A percentile compares a stretch with the other conserved stretches of the same genome.
These are phyloP conservation scores for Pseudococcus longispinus DNA, from an alignment of 2,888 invertebrate genomes.

Conservation along the genomic window DNA sequence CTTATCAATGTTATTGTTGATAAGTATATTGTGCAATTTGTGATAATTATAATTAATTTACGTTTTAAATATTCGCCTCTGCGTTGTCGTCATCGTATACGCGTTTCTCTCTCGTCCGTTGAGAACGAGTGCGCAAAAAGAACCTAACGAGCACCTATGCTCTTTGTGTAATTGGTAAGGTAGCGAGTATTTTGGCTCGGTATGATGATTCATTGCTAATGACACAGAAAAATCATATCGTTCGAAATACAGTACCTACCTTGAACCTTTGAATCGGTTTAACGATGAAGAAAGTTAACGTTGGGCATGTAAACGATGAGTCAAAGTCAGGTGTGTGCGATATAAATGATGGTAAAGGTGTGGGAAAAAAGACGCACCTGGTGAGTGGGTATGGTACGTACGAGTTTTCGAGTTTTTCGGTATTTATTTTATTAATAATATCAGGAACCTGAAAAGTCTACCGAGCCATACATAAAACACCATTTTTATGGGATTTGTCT, in stretches of 20 bases:
- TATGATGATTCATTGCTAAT: not conserved
- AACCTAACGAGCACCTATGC: not conserved
- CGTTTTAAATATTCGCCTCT: slow-evolving; percentile 21
- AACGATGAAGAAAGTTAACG: not conserved
- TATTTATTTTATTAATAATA: too few species aligned
- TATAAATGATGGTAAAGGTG: not conserved
- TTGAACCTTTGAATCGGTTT: slow-evolving; percentile 3
- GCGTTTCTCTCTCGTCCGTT: not conserved
- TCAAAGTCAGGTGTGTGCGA: not conserved
- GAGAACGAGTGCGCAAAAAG: not conserved
- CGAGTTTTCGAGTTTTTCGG: too few species aligned
- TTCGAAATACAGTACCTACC: not conserved
- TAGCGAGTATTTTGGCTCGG: not conserved
- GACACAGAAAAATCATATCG: not conserved
- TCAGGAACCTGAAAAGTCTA: too few species aligned
- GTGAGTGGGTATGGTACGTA: too few species aligned
- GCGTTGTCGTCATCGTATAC: not conserved
- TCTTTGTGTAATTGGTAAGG: not conserved
- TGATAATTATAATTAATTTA: slow-evolving; percentile 43
- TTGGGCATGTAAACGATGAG: not conserved
- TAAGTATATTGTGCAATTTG: slow-evolving; percentile 42
- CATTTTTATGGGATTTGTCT: too few species aligned
- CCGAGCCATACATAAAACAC: too few species aligned
- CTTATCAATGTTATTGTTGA: slow-evolving; percentile 30
- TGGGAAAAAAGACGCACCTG: not conserved